phyloP scores from a whole-genome alignment of 2,113 vertebrate species.

The Cottus gobio region DNA sequence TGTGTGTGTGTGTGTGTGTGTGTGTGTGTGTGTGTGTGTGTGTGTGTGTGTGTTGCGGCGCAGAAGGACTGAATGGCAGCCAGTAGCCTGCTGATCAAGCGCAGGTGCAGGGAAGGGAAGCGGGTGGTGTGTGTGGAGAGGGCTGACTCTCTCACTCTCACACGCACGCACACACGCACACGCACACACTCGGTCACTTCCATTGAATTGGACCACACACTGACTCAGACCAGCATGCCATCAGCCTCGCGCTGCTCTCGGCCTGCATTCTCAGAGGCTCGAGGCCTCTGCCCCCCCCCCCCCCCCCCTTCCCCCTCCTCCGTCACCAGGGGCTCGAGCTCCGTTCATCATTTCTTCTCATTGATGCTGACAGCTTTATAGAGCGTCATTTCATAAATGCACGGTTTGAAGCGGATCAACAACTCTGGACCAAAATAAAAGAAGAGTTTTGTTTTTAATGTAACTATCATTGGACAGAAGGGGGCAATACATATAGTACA shows the following conservation, averaged over 20 bases:
- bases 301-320: neutral
- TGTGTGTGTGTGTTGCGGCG: conserved; percentile 29
- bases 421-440: conserved; percentile 14
- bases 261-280: conserved; percentile 71
- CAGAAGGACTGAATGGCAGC: conserved; percentile 93
- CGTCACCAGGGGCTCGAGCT: conserved; percentile 49
- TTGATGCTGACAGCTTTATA: conserved; percentile 77
- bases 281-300: conserved; percentile 47
- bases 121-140: conserved; percentile 77
- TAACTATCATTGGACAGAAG: neutral
- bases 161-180: conserved; percentile 64
- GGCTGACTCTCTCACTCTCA: conserved; percentile 76
- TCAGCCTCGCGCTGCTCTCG: conserved; percentile 83
- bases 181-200: conserved; percentile 53
- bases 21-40: conserved; percentile 38
- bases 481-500: neutral
- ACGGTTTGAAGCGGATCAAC: conserved; percentile 33
- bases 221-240: conserved; percentile 94
- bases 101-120: conserved; percentile 92
- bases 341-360: conserved; percentile 73
- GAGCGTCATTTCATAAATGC: conserved; percentile 59
- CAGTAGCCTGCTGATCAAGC: conserved; percentile 90
- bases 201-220: conserved; percentile 97
- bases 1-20: conserved; percentile 34
- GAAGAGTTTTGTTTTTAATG: conserved; percentile 2